These are phyloP conservation scores for Pandemis cinnamomeana DNA, from an alignment of 2,888 invertebrate species.

Conservation along the genomic window DNA sequence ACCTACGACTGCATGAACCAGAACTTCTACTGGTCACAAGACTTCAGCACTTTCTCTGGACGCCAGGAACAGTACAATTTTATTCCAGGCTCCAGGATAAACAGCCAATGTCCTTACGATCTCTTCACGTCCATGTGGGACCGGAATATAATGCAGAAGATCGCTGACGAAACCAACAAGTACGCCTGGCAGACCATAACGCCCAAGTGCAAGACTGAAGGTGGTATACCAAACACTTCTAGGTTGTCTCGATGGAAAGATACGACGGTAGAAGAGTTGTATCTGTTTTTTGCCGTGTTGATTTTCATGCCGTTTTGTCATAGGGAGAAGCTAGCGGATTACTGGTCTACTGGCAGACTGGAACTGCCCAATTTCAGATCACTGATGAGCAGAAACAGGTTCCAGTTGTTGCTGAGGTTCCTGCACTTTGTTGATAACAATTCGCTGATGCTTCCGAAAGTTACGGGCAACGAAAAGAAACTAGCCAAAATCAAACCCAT, in stretches of 20 bases:
- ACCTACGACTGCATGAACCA: constrained; percentile 38
- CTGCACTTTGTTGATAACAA: constrained; percentile 39
- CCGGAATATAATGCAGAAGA: constrained; percentile 38
- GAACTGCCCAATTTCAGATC: constrained; percentile 35
- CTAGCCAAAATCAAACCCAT: constrained; percentile 41
- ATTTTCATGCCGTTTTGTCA: constrained; percentile 40
- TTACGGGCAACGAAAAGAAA: constrained; percentile 37
- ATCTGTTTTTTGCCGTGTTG: constrained; percentile 35
- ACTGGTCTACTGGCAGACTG: constrained; percentile 34
- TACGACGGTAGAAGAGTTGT: constrained; percentile 37
- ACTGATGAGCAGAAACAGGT: constrained; percentile 36
- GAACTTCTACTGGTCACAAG: constrained; percentile 39
- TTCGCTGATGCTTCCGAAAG: constrained; percentile 27
- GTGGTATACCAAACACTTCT: constrained; percentile 34
- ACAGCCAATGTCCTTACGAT: constrained; percentile 31
- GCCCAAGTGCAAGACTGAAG: constrained; percentile 38
- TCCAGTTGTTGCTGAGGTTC: constrained; percentile 32
- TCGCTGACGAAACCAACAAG: constrained; percentile 42
- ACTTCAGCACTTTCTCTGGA: constrained; percentile 31
- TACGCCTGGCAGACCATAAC: constrained; percentile 41
- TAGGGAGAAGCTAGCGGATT: constrained; percentile 29
- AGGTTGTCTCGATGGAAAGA: constrained; percentile 37
- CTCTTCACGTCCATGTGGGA: constrained; percentile 38
- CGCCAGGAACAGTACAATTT: constrained; percentile 32
- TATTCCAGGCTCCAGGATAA: constrained; percentile 32